Conservation (phyloP, 2,888 invertebrate genomes). For the Aricia artaxerxes region DNA sequence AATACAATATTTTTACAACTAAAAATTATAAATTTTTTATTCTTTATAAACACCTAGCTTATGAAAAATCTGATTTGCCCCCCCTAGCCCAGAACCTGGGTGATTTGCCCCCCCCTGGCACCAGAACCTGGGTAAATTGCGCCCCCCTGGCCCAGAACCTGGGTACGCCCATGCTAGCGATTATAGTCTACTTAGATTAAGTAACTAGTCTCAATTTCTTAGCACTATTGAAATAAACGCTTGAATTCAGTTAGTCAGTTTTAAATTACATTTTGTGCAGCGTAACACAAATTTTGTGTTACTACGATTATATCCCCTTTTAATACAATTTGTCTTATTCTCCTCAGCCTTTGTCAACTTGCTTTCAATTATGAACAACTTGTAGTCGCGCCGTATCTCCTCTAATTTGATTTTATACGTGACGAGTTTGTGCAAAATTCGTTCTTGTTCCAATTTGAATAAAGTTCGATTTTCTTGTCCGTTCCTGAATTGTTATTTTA, state of each 20-base stretch:
- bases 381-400: constrained; percentile 26
- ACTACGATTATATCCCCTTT: constrained; percentile 6
- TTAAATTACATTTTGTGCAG: constrained; percentile 4
- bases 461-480: not conserved
- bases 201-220: not conserved
- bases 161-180: too few relatives aligned
- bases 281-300: constrained; percentile 17
- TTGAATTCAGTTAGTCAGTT: not conserved
- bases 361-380: constrained; percentile 19
- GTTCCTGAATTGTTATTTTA: not conserved
- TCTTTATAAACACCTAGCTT: too few relatives aligned
- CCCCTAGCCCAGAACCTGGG: too few relatives aligned
- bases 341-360: constrained; percentile 24
- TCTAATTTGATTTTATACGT: constrained; percentile 24
- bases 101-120: too few relatives aligned
- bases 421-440: constrained; percentile 16
- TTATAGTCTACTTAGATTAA: not conserved
- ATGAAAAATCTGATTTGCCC: too few relatives aligned
- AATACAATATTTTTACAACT: too few relatives aligned
- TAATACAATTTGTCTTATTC: constrained; percentile 26
- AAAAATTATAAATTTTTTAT: too few relatives aligned
- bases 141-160: too few relatives aligned
- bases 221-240: not conserved
- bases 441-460: not conserved
- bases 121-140: too few relatives aligned